Conservation (phyloP, 1,140 invertebrate genomes). For the Drosophila paulistorum region DNA sequence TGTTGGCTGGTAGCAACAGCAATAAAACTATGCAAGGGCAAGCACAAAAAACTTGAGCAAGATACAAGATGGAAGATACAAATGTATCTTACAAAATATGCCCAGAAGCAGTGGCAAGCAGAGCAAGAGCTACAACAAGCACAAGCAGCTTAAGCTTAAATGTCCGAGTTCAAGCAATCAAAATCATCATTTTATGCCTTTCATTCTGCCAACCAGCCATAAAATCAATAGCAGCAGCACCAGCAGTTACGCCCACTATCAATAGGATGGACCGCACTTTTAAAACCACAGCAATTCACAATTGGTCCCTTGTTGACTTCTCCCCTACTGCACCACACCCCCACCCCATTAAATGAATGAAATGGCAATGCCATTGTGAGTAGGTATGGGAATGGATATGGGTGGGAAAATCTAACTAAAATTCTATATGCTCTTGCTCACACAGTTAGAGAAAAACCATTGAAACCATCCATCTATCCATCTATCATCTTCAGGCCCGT, state of each 20-base stretch:
- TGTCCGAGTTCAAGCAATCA: slow-evolving; percentile 16
- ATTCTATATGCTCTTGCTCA: background rate
- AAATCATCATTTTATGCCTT: slow-evolving; percentile 10
- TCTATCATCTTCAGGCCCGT: slow-evolving; percentile 57
- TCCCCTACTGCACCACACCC: background rate
- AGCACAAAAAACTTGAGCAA: slow-evolving; percentile 36
- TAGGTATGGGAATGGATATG: background rate
- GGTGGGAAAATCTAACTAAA: background rate
- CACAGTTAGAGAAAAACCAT: too few species aligned
- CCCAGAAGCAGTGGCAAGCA: background rate
- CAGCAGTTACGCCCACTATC: slow-evolving; percentile 18
- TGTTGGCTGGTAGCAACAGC: slow-evolving; percentile 21
- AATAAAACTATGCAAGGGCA: slow-evolving; percentile 55
- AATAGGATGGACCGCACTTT: slow-evolving; percentile 1
- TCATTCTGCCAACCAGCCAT: slow-evolving; percentile 22
- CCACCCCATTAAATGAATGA: background rate
- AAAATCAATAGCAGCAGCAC: slow-evolving; percentile 56
- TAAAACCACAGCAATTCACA: slow-evolving; percentile 33
- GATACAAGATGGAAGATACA: background rate
- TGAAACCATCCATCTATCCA: slow-evolving; percentile 2
- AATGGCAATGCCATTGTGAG: background rate
- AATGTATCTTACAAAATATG: background rate
- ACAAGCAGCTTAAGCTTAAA: slow-evolving; percentile 37
- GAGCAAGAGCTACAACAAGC: background rate
- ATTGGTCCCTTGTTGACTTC: slow-evolving; percentile 26